Evolutionary conservation across 2,888 invertebrate genomes (phyloP).

Genomic region (Ophonus ardosiacus): DNA sequence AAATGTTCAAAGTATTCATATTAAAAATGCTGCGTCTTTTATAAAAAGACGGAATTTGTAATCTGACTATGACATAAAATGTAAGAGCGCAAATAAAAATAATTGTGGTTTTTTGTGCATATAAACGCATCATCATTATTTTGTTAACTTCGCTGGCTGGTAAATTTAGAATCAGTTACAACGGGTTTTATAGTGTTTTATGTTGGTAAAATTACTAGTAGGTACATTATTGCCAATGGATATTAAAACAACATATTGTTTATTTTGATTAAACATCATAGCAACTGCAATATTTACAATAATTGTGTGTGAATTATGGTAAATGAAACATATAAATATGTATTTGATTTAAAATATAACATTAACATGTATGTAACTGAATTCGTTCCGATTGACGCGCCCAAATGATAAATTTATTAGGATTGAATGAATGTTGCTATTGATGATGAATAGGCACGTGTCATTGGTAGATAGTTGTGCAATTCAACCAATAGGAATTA

Average conservation of each 20-base stretch:
- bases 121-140: too few relatives aligned
- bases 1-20: too few relatives aligned
- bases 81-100: too few relatives aligned
- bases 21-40: too few relatives aligned
- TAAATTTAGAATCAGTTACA: too few relatives aligned
- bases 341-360: background rate
- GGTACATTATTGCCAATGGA: too few relatives aligned
- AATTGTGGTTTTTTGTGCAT: too few relatives aligned
- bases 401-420: background rate
- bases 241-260: background rate
- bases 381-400: background rate
- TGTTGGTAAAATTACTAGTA: too few relatives aligned
- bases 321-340: background rate
- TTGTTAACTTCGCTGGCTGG: too few relatives aligned
- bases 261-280: background rate
- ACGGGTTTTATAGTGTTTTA: too few relatives aligned
- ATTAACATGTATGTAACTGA: background rate
- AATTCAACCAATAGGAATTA: slow-evolving; percentile 58
- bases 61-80: too few relatives aligned
- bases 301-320: background rate
- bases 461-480: slow-evolving; percentile 25
- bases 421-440: background rate
- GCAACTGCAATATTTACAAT: background rate
- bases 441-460: slow-evolving; percentile 33
- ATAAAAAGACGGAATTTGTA: too few relatives aligned